These are phyloP conservation scores for Columba janthina DNA, from an alignment of 2,113 vertebrate species.

Conservation along the genomic window DNA sequence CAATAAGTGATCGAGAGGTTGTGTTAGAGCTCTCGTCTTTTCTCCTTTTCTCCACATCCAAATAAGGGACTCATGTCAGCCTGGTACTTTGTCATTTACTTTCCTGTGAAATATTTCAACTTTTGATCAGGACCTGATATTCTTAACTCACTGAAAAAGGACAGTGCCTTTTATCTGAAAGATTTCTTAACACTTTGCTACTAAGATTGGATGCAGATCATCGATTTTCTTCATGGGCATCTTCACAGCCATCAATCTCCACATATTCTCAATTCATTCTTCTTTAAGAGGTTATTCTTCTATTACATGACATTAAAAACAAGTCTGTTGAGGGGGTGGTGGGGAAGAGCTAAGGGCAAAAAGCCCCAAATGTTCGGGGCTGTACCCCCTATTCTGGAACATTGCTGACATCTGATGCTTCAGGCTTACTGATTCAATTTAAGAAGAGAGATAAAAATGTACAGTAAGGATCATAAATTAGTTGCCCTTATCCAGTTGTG, in stretches of 20 bases:
- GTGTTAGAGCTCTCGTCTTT: not conserved
- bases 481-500: not conserved
- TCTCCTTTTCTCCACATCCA: not conserved
- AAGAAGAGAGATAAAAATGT: not conserved
- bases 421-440: not conserved
- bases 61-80: not conserved
- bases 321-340: not conserved
- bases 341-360: not conserved
- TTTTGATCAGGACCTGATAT: not conserved
- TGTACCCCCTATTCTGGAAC: not conserved
- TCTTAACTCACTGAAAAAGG: not conserved
- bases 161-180: not conserved
- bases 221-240: not conserved
- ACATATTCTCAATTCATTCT: not conserved
- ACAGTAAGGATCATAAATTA: not conserved
- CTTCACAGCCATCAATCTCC: not conserved
- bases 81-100: not conserved
- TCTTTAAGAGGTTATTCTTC: not conserved
- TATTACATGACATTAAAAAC: not conserved
- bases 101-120: constrained; percentile 3
- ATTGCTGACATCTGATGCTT: not conserved
- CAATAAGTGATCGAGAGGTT: not conserved
- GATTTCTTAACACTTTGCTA: not conserved
- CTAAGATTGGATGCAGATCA: not conserved
- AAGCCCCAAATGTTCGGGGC: not conserved